Conservation (phyloP, 2,888 invertebrate genomes). For the Volucella bombylans region DNA sequence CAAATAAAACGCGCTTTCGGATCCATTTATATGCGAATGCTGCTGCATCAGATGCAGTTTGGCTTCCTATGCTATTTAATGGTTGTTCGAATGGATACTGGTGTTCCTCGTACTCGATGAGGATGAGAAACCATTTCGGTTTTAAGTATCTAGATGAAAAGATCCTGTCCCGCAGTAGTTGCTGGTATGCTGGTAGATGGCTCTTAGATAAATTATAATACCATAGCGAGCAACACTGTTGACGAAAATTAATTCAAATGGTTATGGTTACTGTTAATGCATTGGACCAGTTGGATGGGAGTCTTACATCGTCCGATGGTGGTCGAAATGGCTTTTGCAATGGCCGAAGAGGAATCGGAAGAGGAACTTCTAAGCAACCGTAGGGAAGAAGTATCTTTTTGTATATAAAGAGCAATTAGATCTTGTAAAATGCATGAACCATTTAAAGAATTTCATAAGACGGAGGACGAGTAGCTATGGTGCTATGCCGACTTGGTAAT, state of each 20-base stretch:
- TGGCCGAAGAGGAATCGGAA: no score
- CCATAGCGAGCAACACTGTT: not conserved
- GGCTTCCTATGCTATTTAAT: conserved; percentile 12
- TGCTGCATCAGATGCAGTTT: conserved; percentile 31
- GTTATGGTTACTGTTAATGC: conserved; percentile 35
- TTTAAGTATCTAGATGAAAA: conserved; percentile 25
- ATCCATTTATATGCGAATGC: conserved; percentile 47
- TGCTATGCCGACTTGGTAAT: no score
- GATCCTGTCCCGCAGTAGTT: conserved; percentile 18
- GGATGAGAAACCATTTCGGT: conserved; percentile 9
- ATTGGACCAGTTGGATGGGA: not conserved
- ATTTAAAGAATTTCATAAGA: no score
- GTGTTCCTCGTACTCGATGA: not conserved
- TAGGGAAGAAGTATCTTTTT: no score
- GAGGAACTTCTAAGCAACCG: no score
- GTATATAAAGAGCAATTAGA: no score
- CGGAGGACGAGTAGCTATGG: no score
- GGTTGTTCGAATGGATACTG: conserved; percentile 5
- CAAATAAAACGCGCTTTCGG: conserved; percentile 55
- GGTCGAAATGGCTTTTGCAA: no score
- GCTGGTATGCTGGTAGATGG: not conserved
- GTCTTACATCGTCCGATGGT: no score
- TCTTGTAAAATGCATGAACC: no score
- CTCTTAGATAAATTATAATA: conserved; percentile 41
- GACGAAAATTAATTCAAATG: conserved; percentile 58